A percentile compares a stretch with the other conserved stretches of the same genome.
These are phyloP conservation scores for Leuciscus waleckii DNA, from an alignment of 2,797 vertebrate species.

Conservation along the genomic window DNA sequence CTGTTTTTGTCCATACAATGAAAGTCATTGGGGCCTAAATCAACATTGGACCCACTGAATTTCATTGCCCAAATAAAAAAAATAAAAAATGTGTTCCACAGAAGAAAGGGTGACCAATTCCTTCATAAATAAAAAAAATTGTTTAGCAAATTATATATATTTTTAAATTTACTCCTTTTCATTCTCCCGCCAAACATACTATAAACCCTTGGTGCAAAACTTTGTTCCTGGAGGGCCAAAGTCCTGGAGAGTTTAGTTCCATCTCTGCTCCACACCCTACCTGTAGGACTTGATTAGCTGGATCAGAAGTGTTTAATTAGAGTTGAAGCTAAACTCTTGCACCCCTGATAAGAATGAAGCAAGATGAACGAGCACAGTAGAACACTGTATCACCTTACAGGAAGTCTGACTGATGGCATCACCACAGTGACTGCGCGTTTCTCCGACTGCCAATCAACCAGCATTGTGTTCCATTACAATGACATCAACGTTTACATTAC, in stretches of 20 bases:
- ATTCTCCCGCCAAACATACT: constrained; percentile 21
- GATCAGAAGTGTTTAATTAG: not conserved
- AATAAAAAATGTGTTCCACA: not conserved
- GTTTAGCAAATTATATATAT: too few relatives aligned
- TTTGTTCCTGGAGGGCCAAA: not conserved
- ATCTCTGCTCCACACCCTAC: not conserved
- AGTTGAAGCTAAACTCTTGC: not conserved
- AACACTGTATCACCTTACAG: constrained; percentile 55
- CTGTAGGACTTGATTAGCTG: not conserved
- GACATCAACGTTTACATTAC: constrained; percentile 21
- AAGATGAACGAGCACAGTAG: constrained; percentile 45
- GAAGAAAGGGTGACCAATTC: not conserved
- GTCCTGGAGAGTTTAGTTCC: not conserved
- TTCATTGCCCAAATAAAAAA: not conserved
- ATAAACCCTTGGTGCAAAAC: not conserved
- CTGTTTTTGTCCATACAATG: not conserved
- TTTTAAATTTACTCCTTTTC: not conserved
- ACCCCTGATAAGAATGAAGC: constrained; percentile 46
- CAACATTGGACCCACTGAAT: not conserved
- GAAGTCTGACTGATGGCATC: constrained; percentile 52
- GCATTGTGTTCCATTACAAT: constrained; percentile 38
- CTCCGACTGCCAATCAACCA: constrained; percentile 39
- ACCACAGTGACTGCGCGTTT: constrained; percentile 47
- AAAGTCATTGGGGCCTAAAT: not conserved
- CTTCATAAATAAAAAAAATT: not conserved